phyloP scores from a whole-genome alignment of 2,888 invertebrate species.

The Agrypnus murinus region DNA sequence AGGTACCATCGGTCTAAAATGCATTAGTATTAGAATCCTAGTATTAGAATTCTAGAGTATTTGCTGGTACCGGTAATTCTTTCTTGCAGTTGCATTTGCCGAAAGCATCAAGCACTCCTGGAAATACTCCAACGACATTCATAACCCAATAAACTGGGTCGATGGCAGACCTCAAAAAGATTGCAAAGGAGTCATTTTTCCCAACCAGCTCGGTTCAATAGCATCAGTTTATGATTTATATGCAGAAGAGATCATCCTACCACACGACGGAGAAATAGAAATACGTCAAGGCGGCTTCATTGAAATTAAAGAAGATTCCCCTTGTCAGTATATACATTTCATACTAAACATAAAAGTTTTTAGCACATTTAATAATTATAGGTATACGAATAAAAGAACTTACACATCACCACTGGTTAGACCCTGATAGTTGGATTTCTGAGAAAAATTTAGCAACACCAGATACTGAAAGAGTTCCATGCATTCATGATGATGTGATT shows the following conservation, averaged over 20 bases:
- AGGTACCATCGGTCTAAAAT: too few relatives aligned
- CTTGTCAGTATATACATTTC: constrained; percentile 66
- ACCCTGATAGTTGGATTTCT: constrained; percentile 72
- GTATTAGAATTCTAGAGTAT: too few relatives aligned
- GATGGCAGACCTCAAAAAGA: constrained; percentile 29
- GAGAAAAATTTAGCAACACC: constrained; percentile 70
- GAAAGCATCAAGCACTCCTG: too few relatives aligned
- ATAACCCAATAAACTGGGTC: constrained; percentile 51
- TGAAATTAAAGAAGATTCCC: constrained; percentile 65
- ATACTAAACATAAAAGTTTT: too few relatives aligned
- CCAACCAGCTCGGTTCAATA: constrained; percentile 43
- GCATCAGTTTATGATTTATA: constrained; percentile 49
- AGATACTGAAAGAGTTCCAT: constrained; percentile 72
- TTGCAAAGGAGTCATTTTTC: constrained; percentile 53
- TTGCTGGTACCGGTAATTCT: too few relatives aligned
- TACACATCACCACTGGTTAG: constrained; percentile 62
- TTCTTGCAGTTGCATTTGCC: too few relatives aligned
- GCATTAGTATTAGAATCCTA: too few relatives aligned
- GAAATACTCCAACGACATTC: constrained; percentile 47
- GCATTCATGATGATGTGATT: constrained; percentile 70
- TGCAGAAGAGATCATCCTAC: constrained; percentile 68
- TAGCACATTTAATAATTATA: background rate
- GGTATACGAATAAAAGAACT: constrained; percentile 53
- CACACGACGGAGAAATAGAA: constrained; percentile 69
- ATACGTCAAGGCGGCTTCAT: constrained; percentile 67